Evolutionary conservation across 2,797 vertebrate species (phyloP), one percentile per base, ranked within the genome.

Genomic region (Rhinogobio ventralis): DNA sequence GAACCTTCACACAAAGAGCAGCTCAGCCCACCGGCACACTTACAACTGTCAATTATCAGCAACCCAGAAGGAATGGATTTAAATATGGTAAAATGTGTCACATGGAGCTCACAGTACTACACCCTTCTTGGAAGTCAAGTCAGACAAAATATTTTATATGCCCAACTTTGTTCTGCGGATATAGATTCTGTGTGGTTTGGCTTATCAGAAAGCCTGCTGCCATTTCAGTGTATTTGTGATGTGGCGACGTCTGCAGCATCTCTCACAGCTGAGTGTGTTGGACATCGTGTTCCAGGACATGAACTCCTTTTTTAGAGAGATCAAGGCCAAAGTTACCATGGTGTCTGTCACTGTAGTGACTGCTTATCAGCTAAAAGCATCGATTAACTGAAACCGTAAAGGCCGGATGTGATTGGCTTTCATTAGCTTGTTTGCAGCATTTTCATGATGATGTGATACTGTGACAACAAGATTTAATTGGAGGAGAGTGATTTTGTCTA

Each of bases 351-450:
- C 77, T 80, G 60, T 64, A 81, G 82, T 81, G 53, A 76, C 69
- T 19, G 67, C 71, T 81, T 84, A 87, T 87, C 78, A 84, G 62
- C 64, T 79, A 68, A 72, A 81, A 36, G 60, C 69, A 75, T 53
- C 69, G 51, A 87, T 83, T 51, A 79, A 33, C n/a, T 74, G n/a
- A 49, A 73, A 80, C 11, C 28, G 39, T 64, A 4, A 71, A 80
- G 25, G 10, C n/a, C 19, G 4, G n/a, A 11, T 81, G 4, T 73
- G 36, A 81, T 69, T 81, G 82, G 62, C 33, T 51, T 11, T 67
- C n/a, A 39, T 19, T 69, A 66, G 4, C 71, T 82, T 86, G 19
- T 55, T 73, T 87, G 49, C 14, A 55, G 57, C 30, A 60, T 66
- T 33, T 28, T 86, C 57, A 60, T 72, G 45, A 45, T 9, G 4